Evolutionary conservation across 37 sponge, comb jelly and placozoan genomes (phyloP), one percentile per base, ranked within the genome.

Genomic region (Crambe crambe): DNA sequence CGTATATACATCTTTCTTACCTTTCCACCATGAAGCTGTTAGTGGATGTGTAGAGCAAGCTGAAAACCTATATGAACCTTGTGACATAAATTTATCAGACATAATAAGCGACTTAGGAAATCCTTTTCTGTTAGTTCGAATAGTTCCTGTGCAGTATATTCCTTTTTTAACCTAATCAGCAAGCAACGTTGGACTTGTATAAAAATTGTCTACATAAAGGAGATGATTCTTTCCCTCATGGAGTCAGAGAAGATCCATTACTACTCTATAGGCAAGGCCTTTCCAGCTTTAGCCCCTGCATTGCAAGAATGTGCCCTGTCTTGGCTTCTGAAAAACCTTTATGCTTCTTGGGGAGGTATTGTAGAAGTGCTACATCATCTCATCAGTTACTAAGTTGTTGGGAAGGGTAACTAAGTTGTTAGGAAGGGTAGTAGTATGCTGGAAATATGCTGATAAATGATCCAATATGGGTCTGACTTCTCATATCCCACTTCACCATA

Each of bases 191-290:
- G 56, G 67, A 64, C 44, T 31, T 4, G 75, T 72, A 36, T 82
- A 82, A 64, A 42, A 82, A 58, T 82, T 82, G 56, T 82, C 83
- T 22, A 31, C 73, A 44, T 40, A 82, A 5, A 82, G 37, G 4
- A 3, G 35, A 68, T 82, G 75, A 15, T 37, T 64, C 37, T 82
- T 82, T 34, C 37, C 67, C 4, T 21, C 21, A 42, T 51, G 51
- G 1, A 21, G 6, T 20, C 4, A 20, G 34, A 74, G 44, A 0
- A 74, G 36, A 3, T 74, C 12, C 74, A 74, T 54, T 15, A 74
- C 74, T 27, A 43, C 27, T 3, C 5, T n/a, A 37, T 72, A 5
- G 18, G 56, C 26, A 42, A 15, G 51, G 51, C 12, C 12, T 47
- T 47, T 47, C 12, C n/a, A n/a, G n/a, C 27, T 79, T n/a, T n/a